Percentiles rank a stretch among this genome's conserved stretches.
These are phyloP conservation scores for Narcine bancroftii DNA, from an alignment of 2,113 vertebrate genomes.

Conservation along the genomic window DNA sequence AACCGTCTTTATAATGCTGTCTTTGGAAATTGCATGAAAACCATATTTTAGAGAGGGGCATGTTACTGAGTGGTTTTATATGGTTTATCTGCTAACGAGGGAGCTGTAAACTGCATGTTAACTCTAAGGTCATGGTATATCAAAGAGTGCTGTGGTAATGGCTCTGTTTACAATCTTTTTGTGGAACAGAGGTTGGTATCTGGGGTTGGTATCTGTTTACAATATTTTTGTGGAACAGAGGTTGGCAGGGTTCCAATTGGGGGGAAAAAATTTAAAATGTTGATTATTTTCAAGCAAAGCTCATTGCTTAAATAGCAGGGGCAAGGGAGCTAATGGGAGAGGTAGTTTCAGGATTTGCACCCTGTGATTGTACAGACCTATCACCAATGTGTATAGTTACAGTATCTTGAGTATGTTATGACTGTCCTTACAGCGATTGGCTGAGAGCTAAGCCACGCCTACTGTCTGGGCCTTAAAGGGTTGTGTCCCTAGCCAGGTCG, in stretches of 20 bases:
- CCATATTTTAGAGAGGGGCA: background rate
- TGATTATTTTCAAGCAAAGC: background rate
- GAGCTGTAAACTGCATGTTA: background rate
- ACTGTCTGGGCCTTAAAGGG: too few relatives aligned
- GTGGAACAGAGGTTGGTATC: background rate
- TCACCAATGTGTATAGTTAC: too few relatives aligned
- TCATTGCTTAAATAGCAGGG: background rate
- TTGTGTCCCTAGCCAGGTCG: too few relatives aligned
- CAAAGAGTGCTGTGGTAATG: background rate
- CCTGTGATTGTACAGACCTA: too few relatives aligned
- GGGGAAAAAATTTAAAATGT: background rate
- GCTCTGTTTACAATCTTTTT: background rate
- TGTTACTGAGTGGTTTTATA: constrained; percentile 8
- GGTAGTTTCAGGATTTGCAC: background rate
- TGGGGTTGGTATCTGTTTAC: background rate
- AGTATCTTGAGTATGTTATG: too few relatives aligned
- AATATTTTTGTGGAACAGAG: background rate
- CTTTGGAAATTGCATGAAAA: constrained; percentile 18
- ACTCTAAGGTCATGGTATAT: background rate
- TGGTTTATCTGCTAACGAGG: background rate
- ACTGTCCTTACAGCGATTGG: too few relatives aligned
- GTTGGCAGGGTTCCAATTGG: background rate
- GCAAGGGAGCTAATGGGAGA: background rate
- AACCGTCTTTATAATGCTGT: constrained; percentile 21
- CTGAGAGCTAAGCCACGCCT: too few relatives aligned